These are phyloP conservation scores for Hycleus phaleratus DNA, from an alignment of 1,140 invertebrate genomes.

Conservation along the genomic window DNA sequence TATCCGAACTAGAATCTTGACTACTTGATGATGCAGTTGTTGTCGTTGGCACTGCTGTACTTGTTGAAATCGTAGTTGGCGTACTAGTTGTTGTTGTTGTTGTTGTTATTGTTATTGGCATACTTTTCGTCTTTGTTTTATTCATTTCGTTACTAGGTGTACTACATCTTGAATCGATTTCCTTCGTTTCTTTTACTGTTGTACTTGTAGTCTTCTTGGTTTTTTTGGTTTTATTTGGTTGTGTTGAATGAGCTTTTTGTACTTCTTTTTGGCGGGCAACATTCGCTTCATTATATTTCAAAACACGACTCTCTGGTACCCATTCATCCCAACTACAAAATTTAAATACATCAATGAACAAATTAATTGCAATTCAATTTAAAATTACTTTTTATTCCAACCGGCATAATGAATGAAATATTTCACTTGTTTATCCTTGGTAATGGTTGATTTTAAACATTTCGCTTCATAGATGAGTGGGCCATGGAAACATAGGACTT, in stretches of 20 bases:
- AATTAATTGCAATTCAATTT: neutral
- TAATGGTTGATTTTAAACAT: constrained; percentile 75
- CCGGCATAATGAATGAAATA: constrained; percentile 96
- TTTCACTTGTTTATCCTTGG: constrained; percentile 77
- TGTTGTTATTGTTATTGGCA: neutral
- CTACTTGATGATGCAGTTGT: constrained; percentile 32
- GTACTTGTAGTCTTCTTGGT: constrained; percentile 24
- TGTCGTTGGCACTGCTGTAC: neutral
- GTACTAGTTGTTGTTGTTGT: constrained; percentile 21
- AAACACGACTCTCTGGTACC: constrained; percentile 87
- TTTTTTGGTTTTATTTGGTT: constrained; percentile 58
- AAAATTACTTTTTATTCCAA: constrained; percentile 91
- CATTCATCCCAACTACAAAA: constrained; percentile 92
- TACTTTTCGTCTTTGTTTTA: constrained; percentile 11
- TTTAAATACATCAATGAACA: neutral
- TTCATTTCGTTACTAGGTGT: constrained; percentile 46
- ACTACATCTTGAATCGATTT: constrained; percentile 56
- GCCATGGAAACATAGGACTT: constrained; percentile 93
- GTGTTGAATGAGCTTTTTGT: constrained; percentile 68
- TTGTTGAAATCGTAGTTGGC: constrained; percentile 12
- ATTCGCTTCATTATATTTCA: constrained; percentile 90
- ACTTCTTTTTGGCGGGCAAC: constrained; percentile 85
- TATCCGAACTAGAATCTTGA: constrained; percentile 41
- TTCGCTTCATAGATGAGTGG: constrained; percentile 94
- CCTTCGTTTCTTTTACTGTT: constrained; percentile 41